Evolutionary conservation across 2,113 vertebrate genomes (phyloP).

Genomic region (Chlamydotis undulata): DNA sequence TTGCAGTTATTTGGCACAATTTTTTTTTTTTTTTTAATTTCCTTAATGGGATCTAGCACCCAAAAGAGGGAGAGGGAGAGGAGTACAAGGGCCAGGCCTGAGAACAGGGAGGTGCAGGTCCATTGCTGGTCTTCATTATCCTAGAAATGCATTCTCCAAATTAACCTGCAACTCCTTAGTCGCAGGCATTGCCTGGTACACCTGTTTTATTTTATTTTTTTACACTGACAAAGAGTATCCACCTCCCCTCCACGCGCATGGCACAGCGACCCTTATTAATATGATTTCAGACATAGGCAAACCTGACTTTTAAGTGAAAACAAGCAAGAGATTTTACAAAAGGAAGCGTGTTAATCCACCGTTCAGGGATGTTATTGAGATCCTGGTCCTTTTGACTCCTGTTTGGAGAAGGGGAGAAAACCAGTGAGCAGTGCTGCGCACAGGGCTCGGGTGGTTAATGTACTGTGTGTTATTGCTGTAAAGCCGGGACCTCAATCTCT

Average conservation of each 20-base stretch:
- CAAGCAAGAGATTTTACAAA: not conserved
- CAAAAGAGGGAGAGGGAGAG: too few species aligned
- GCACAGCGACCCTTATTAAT: rapidly evolving
- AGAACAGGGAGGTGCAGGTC: too few species aligned
- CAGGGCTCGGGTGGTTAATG: conserved; percentile 44
- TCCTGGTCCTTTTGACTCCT: conserved; percentile 2
- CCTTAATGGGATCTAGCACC: too few species aligned
- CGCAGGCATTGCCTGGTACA: too few species aligned
- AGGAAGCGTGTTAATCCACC: not conserved
- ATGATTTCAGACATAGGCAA: not conserved
- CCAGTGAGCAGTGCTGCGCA: not conserved
- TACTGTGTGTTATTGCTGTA: conserved; percentile 48
- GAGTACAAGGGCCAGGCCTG: too few species aligned
- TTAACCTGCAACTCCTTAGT: too few species aligned
- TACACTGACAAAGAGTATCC: too few species aligned
- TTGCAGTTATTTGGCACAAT: too few species aligned
- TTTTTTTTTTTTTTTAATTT: too few species aligned
- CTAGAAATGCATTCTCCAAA: too few species aligned
- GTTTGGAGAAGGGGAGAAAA: conserved; percentile 13
- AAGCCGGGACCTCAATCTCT: conserved; percentile 41
- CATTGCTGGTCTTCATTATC: too few species aligned
- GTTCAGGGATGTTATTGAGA: not conserved
- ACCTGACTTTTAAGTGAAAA: not conserved
- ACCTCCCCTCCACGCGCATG: not conserved
- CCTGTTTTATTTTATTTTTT: not conserved